Conservation (phyloP, 92 coral and sea anemone genomes). For the Umimayanthus kanabou region DNA sequence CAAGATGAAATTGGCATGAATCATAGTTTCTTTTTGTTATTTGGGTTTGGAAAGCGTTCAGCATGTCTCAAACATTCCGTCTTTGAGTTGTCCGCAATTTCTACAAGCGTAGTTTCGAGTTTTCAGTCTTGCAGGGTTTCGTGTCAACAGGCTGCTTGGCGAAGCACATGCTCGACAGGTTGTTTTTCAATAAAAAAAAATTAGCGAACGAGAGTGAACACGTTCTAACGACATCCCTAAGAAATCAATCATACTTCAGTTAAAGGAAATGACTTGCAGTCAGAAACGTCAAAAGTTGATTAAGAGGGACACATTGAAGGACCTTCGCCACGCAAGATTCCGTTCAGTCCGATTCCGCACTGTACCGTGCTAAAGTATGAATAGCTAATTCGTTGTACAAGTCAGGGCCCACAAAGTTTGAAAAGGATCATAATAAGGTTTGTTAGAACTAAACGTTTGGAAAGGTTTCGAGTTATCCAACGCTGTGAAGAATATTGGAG, state of each 20-base stretch:
- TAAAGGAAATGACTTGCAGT: background rate
- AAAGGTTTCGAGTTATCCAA: background rate
- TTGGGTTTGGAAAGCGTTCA: background rate
- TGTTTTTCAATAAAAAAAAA: background rate
- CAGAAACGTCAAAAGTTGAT: conserved; percentile 19
- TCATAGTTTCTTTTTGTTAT: background rate
- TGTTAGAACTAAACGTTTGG: background rate
- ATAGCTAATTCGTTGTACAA: background rate
- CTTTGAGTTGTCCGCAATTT: background rate
- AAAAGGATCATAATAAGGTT: background rate
- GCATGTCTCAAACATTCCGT: background rate
- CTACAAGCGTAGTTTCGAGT: background rate
- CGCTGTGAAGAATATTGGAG: background rate
- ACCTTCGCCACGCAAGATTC: background rate
- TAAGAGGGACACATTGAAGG: background rate
- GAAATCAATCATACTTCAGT: conserved; percentile 20
- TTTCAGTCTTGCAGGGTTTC: background rate
- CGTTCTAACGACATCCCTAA: background rate
- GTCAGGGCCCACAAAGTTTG: background rate
- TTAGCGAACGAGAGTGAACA: background rate
- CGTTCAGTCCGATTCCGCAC: background rate
- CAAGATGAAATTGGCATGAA: background rate
- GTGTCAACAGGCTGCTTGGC: background rate
- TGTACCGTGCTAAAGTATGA: background rate
- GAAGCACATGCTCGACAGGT: too few relatives aligned